Evolutionary conservation across 2,888 invertebrate species (phyloP), one percentile per base, ranked within the genome.

Genomic region (Bembecia ichneumoniformis): DNA sequence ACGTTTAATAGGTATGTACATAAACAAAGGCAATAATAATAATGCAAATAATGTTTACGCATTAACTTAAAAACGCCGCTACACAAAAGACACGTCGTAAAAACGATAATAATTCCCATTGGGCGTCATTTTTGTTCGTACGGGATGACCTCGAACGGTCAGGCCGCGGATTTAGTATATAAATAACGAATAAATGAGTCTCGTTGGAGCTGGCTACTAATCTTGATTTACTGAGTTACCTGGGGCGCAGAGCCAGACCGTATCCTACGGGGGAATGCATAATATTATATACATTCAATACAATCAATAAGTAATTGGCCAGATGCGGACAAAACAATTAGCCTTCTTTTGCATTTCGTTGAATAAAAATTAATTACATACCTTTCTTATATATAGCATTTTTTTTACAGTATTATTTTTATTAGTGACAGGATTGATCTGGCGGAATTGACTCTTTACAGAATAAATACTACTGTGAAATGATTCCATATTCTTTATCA

Each of bases 101-200:
- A 69, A 66, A 61, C 65, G 57, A 66, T 66, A 69, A 71, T 67
- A 66, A 66, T 59, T 60, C 57, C 54, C 15, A 16, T 10, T 47
- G 11, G 13, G 16, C 35, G 13, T 16, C 20, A 28, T 14, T 20
- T 65, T 71, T 71, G 66, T 66, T 68, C 66, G 60, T 56, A 54
- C 67, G 60, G 53, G 47, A 55, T 60, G 64, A 62, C 69, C 69
- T 65, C 62, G 59, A 50, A 50, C 53, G 55, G 56, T 48, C 56
- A 60, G 57, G 59, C 58, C 55, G 60, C 62, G 71, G 74, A 71
- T 76, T 77, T 75, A 71, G 68, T 74, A 69, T 80, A 82, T 82
- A 82, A 83, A 84, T 84, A 82, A 82, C 77, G 52, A 68, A 69
- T 71, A 80, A 83, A 84, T 77, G 82, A 79, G 78, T 53, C 74